Evolutionary conservation across 2,113 vertebrate species (phyloP), one percentile per base, ranked within the genome.

Genomic region (Abramis brama): DNA sequence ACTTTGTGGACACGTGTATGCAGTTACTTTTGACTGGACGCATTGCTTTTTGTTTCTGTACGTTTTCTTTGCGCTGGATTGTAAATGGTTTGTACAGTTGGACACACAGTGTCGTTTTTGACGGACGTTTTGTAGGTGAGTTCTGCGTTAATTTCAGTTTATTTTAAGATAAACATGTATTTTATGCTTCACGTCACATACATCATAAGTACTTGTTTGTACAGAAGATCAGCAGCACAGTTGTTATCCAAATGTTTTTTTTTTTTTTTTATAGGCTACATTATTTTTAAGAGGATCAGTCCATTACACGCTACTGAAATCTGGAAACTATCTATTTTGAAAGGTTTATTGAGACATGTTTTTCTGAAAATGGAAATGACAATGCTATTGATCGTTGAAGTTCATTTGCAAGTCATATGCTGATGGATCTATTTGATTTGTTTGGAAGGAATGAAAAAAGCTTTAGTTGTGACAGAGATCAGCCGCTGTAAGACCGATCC

Each of bases 71-170:
- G 43, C 25, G 62, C 43, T 81, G 79, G 60, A 81, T 66, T 47
- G 60, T 60, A 68, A 70, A 82, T 82, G 80, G 70, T 66, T 81
- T 64, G n/a, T 11, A 25, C 79, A 50, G 21, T 52, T 45, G 80
- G 45, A 82, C 43, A 23, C 43, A 23, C 15, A 36, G 80, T 45
- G 15, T 23, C 45, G 23, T n/a, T 78, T 78, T 19, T 19, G 36
- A 43, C 78, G 62, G 79, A 52, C 62, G 60, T 70, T 25, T 70
- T 82, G 27, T 70, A 82, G 80, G 80, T 82, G 43, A 82, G 80
- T 36, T 82, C n/a, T 82, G 13, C 19, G 7, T 47, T 68, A 1
- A 23, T n/a, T 82, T 21, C 45, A n/a, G 45, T 8, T 33, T 52
- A 52, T 82, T 33, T 33, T 47, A 19, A n/a, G 13, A 47, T 25